Conservation (phyloP, 2,797 vertebrate species). For the Enteromius fasciolatus region DNA sequence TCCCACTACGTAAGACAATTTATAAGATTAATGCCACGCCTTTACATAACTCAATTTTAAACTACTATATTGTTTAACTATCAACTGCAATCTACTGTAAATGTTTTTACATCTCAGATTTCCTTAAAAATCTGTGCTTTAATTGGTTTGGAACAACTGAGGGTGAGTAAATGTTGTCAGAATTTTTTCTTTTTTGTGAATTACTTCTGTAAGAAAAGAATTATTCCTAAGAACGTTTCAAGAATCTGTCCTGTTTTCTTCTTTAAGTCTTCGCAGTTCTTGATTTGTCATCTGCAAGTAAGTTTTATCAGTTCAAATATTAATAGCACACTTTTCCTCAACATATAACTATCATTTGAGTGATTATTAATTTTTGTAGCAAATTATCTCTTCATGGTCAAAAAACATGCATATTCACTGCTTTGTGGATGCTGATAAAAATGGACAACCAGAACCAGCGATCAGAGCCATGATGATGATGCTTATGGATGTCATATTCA, state of each 20-base stretch:
- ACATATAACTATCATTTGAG: not conserved
- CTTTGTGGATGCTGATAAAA: not conserved
- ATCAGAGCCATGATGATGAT: not conserved
- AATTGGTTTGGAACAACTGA: not conserved
- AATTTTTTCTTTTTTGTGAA: not conserved
- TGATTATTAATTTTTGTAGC: not conserved
- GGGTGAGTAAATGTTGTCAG: not conserved
- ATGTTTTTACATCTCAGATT: too few species aligned
- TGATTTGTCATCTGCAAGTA: not conserved
- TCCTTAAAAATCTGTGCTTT: not conserved
- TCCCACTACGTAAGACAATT: not conserved
- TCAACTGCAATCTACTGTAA: too few species aligned
- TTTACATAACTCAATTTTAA: not conserved
- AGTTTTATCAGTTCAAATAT: not conserved
- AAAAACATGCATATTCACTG: not conserved
- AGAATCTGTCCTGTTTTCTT: not conserved
- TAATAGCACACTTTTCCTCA: not conserved
- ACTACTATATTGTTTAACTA: too few species aligned
- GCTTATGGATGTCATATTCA: slow-evolving; percentile 9
- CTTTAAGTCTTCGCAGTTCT: not conserved
- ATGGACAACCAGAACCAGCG: not conserved
- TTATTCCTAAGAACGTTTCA: not conserved
- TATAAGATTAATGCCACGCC: not conserved
- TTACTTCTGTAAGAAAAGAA: not conserved
- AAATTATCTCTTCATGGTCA: not conserved